Evolutionary conservation across 2,797 vertebrate species (phyloP), one percentile per base, ranked within the genome.

Genomic region (Phataginus tricuspis): DNA sequence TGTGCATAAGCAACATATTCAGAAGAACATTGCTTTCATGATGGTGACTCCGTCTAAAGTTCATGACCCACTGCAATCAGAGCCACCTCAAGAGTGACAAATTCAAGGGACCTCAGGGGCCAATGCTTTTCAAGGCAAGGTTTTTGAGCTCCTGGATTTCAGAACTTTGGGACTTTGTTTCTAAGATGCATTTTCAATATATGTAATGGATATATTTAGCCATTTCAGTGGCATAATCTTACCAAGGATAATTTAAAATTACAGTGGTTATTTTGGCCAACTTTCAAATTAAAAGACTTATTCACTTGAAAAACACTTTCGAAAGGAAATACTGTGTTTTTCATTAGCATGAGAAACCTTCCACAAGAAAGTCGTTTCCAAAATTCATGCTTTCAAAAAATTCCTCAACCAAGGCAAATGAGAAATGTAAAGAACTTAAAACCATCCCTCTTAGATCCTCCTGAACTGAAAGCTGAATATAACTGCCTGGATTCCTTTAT

Each of bases 321-420:
- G 19, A 59, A 94, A 83, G 11, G 4, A 88, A 78, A 42, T 49
- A 18, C 31, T 90, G 4, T 4, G 77, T 39, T 80, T 97, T 71
- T 84, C 39, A 75, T 14, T 88, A 59, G 23, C 2, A n/a, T 77
- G 90, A 5, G 27, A 72, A 72, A 45, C 2, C 51, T 87, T 86
- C 16, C 25, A 57, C 88, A 92, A 86, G 37, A 64, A 78, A 42
- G 63, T 7, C 7, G 57, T 69, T 75, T 96, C 55, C 4, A 74
- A 96, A 95, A 85, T n/a, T 12, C 45, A 61, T 77, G 23, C 27
- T 84, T 96, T 86, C 23, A 42, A 61, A 78, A 86, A n/a, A 66
- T 84, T 85, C 29, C 9, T 69, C 57, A 85, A n/a, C 57, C 51
- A 93, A 42, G 55, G 57, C 19, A 59, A 94, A 66, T 49, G 25